Evolutionary conservation across 2,888 invertebrate genomes (phyloP).

Genomic region (Pseudococcus longispinus): DNA sequence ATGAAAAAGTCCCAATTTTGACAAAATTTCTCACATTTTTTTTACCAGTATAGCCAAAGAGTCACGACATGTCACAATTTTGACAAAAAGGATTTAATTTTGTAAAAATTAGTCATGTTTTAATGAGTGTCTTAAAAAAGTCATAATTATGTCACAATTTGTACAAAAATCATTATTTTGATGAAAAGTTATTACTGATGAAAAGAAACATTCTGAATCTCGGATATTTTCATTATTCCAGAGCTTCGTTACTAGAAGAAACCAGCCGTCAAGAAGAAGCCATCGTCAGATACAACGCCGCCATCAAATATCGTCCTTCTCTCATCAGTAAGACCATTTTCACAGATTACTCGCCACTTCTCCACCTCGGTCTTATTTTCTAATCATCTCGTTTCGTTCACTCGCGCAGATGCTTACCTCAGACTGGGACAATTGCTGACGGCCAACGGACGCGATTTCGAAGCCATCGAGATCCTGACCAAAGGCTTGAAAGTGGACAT

Average conservation of each 20-base stretch:
- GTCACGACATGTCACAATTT: too few species aligned
- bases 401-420: slow-evolving; percentile 22
- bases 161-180: too few species aligned
- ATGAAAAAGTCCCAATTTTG: too few species aligned
- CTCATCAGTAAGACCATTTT: slow-evolving; percentile 75
- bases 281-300: slow-evolving; percentile 86
- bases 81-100: too few species aligned
- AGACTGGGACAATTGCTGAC: slow-evolving; percentile 39
- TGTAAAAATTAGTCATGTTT: too few species aligned
- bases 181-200: too few species aligned
- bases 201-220: too few species aligned
- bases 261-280: slow-evolving; percentile 71
- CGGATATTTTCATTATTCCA: background rate
- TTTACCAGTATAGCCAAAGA: too few species aligned
- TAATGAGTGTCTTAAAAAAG: too few species aligned
- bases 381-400: background rate
- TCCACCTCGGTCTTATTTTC: background rate
- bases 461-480: slow-evolving; percentile 25
- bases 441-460: slow-evolving; percentile 2
- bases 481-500: slow-evolving; percentile 41
- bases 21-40: too few species aligned
- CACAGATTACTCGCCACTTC: background rate
- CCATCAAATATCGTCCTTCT: slow-evolving; percentile 90
- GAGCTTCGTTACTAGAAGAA: slow-evolving; percentile 46
- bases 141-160: too few species aligned